Conservation (phyloP, 2,797 vertebrate genomes). For the Chelonia mydas region DNA sequence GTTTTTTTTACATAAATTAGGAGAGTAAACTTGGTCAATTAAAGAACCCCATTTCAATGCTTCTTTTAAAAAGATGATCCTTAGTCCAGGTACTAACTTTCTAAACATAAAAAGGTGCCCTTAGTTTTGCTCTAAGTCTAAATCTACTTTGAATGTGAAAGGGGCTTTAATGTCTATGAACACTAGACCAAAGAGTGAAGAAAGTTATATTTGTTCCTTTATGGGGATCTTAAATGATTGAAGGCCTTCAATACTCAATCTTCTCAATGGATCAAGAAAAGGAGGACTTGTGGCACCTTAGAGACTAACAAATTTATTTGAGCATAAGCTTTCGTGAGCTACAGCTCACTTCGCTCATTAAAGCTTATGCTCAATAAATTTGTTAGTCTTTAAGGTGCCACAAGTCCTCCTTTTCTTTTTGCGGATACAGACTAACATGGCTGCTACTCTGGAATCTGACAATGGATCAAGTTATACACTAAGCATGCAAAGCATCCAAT, state of each 20-base stretch:
- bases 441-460: too few species aligned
- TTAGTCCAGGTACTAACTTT: background rate
- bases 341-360: too few species aligned
- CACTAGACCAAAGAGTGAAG: too few species aligned
- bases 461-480: background rate
- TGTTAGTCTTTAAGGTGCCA: too few species aligned
- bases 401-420: too few species aligned
- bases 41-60: background rate
- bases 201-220: too few species aligned
- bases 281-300: too few species aligned
- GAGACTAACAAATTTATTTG: too few species aligned
- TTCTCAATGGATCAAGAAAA: background rate
- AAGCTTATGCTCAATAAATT: too few species aligned
- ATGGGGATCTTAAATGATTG: background rate
- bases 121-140: background rate
- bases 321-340: too few species aligned
- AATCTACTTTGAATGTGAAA: background rate
- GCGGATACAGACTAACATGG: too few species aligned
- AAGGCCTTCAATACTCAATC: background rate
- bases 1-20: background rate
- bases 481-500: background rate
- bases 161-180: background rate
- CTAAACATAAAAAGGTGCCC: background rate
- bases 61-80: background rate
- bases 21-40: background rate